These are phyloP conservation scores for Peromyscus aztecus DNA, from an alignment of 2,797 vertebrate species.

Conservation along the genomic window DNA sequence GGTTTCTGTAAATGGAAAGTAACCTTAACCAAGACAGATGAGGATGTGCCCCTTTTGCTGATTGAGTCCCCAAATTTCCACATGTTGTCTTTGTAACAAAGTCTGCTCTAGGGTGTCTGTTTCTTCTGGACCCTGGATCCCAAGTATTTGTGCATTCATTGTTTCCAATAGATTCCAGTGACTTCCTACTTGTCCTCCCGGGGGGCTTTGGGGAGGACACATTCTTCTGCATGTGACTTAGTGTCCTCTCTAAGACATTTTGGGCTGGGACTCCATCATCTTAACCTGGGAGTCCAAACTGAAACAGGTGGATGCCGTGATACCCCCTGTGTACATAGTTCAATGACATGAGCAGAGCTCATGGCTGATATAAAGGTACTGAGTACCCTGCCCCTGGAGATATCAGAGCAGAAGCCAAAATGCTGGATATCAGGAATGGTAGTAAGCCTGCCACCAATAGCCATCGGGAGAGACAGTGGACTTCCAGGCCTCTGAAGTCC, in stretches of 20 bases:
- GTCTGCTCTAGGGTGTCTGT: neutral
- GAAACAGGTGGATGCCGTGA: neutral
- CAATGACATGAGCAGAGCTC: neutral
- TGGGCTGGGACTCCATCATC: neutral
- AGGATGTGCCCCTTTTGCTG: neutral
- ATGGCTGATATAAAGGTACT: neutral
- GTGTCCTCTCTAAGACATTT: neutral
- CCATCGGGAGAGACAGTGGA: neutral
- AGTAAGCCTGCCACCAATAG: neutral
- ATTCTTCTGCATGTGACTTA: neutral
- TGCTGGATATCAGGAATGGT: neutral
- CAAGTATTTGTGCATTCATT: neutral
- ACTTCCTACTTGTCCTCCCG: neutral
- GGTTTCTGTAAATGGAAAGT: neutral
- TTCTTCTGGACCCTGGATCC: neutral
- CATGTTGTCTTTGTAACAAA: neutral
- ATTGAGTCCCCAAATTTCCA: neutral
- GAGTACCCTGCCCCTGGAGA: constrained; percentile 4
- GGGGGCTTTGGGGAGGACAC: neutral
- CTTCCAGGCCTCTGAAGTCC: neutral
- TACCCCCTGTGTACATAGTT: neutral
- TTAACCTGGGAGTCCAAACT: neutral
- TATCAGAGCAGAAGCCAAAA: neutral
- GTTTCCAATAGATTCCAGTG: neutral
- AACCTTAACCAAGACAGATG: neutral